Base-by-base conservation (phyloP, 2,797 vertebrate species). In the Gorsachius magnificus region DNA sequence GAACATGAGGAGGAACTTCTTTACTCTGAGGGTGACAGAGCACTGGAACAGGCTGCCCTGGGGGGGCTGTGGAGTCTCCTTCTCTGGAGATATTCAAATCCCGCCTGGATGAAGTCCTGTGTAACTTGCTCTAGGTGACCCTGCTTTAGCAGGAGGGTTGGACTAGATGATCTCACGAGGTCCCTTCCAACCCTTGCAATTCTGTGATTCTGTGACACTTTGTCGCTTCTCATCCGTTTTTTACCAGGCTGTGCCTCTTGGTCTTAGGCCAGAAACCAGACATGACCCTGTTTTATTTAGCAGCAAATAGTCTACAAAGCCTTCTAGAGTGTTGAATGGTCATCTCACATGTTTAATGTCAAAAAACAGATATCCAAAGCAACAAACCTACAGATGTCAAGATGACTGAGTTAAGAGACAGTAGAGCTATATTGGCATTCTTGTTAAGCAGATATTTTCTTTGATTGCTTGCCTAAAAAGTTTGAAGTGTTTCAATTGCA, bases 401-500 rank as follows among this genome's bases (percentile, higher is more conserved):
- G 15, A 69, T 51, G 9, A 43, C 8, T 24, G 17, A 56, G 28
- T 43, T 65, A 36, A 25, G 63, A 71, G 84, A 68, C 11, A 41
- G 5, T 5, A 41, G 20, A 74, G 5, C 8, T 85, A 65, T 43
- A 9, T 9, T 50, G 10, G 3, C 7, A 28, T 54, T 29, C 16
- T 63, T 8, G 6, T 69, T 76, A 43, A 82, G 57, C 3, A 64
- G 5, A 2, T 50, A 5, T 13, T 74, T 82, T 29, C 4, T 61
- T 26, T 25, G 4, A 2, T 35, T 51, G 3, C 2, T 88, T 45
- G 6, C 11, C 5, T 5, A 2, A 74, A 69, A 86, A 1, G 3
- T 63, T 16, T 35, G 11, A 80, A 33, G 21, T 53, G 2, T 36
- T 20, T 81, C 43, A 41, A 11, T 8, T 35, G 2, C 16, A 16